Base-by-base conservation (phyloP, 2,888 invertebrate species). In the Coremacera marginata region DNA sequence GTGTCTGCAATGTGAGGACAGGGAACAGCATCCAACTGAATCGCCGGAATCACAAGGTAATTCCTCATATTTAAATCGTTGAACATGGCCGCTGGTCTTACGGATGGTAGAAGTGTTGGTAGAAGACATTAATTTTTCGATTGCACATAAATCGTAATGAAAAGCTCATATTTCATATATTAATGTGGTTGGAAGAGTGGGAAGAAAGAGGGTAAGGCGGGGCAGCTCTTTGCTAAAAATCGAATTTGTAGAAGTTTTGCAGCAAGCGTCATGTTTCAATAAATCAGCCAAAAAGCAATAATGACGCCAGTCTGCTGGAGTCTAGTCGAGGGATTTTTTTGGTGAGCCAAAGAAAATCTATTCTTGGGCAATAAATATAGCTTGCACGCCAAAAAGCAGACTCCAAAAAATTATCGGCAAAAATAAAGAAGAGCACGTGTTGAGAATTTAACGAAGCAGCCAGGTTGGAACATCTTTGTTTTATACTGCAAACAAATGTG, bases 71-170 rank as follows among this genome's bases (percentile, higher is more conserved):
- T 68, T 68, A 68, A 68, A 68, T 68, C 51, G 52, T 49, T 68
- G 27, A 19, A 49, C 25, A 34, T 49, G 51, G 25, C 16, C 22
- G 55, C 27, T 19, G 55, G 19, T 63, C 27, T 51, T 25, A 37
- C 31, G 11, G 57, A 31, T 31, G 31, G 25, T 68, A 2, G 52
- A 49, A 16, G n/a, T 25, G 25, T 14, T 8, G 25, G 52, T 25
- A 51, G 7, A 68, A 51, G 68, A 68, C 68, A 68, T 68, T 68
- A 68, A 51, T 74, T 73, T 75, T 68, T 63, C 49, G 70, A 55
- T 75, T 65, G 75, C 80, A 78, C 79, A 81, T 82, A 81, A 82
- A 82, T 82, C 74, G 79, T 76, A 81, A 80, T 80, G 76, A 80
- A 81, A 81, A 75, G 79, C 77, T 78, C 80, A 78, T 81, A 81